Base-by-base conservation (phyloP, 2,888 invertebrate genomes). In the Drosophila multiciliata region DNA sequence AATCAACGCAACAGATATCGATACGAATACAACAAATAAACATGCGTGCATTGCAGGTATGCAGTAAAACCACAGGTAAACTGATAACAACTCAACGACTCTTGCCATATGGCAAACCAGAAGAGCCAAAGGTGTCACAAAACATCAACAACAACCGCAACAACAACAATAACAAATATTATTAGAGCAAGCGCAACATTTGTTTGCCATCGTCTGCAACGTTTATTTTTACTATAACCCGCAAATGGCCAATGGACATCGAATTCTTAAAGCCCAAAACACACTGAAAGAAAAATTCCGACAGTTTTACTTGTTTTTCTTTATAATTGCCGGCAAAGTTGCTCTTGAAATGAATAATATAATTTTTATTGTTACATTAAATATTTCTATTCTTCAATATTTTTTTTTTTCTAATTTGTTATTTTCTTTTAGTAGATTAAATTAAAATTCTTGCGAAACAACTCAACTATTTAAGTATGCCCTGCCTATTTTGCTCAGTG, bases 161-260 rank as follows among this genome's bases (percentile, higher is more conserved):
- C 45, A 59, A 50, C 42, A 63, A 64, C 36, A 50, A 64, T 59
- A 48, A 61, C 57, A 67, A 54, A 80, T 69, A 69, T 69, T 57
- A 68, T 60, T 73, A 61, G 49, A 33, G 9, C 66, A 33, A 60
- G 49, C 60, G 54, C 42, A 53, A 33, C 33, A 49, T 68, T 73
- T 80, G 60, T 68, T 79, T 70, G 69, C 65, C 35, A n/a, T 32
- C 50, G 66, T 48, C 49, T 40, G 50, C 45, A 11, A 38, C 29
- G 59, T 69, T 81, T 81, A 68, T 82, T 82, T 82, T 74, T 76
- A 82, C 76, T 74, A 76, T 23, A 45, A 7, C 45, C 20, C 23
- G 45, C 79, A 66, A 76, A 74, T 79, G 74, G 69, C 67, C 77
- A 88, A 64, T 76, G 79, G 75, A 72, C 80, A 85, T 66, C 73